Evolutionary conservation across 2,797 vertebrate genomes (phyloP).

Genomic region (Macroramphosus scolopax): DNA sequence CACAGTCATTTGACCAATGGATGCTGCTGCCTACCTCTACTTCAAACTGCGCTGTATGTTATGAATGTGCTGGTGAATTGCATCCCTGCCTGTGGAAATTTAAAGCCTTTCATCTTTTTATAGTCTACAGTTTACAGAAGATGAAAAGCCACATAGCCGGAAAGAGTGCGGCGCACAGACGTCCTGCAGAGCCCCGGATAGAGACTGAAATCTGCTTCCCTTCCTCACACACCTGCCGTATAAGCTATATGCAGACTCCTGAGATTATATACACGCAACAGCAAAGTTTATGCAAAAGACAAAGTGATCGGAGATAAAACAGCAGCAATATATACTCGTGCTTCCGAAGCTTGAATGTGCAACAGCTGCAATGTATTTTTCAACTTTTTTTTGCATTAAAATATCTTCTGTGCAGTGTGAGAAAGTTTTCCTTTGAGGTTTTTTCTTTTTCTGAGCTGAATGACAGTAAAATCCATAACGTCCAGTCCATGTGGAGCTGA

Average conservation of each 20-base stretch:
- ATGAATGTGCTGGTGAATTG: constrained; percentile 8
- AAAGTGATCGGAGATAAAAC: too few relatives aligned
- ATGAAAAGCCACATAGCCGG: constrained; percentile 37
- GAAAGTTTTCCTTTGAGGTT: too few relatives aligned
- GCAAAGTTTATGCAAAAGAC: too few relatives aligned
- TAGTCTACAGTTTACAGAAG: too few relatives aligned
- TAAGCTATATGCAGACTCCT: constrained; percentile 8
- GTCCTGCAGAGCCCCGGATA: constrained; percentile 13
- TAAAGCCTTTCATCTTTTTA: constrained; percentile 31
- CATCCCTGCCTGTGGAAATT: constrained; percentile 1
- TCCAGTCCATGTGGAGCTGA: too few relatives aligned
- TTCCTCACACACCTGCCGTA: constrained; percentile 19
- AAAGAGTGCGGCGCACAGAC: constrained; percentile 4
- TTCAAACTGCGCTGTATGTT: constrained; percentile 15
- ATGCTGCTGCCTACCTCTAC: constrained; percentile 27
- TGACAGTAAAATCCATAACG: background rate
- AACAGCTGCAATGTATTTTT: constrained; percentile 1
- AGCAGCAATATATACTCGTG: constrained; percentile 5
- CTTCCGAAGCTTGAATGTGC: constrained; percentile 21
- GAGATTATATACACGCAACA: background rate
- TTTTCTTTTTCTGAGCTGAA: too few relatives aligned
- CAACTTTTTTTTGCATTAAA: constrained; percentile 58
- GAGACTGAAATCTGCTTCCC: constrained; percentile 7
- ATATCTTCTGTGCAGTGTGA: constrained; percentile 12
- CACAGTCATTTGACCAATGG: constrained; percentile 19